Conservation (phyloP, 2,113 vertebrate species). For the Limnothrissa miodon region DNA sequence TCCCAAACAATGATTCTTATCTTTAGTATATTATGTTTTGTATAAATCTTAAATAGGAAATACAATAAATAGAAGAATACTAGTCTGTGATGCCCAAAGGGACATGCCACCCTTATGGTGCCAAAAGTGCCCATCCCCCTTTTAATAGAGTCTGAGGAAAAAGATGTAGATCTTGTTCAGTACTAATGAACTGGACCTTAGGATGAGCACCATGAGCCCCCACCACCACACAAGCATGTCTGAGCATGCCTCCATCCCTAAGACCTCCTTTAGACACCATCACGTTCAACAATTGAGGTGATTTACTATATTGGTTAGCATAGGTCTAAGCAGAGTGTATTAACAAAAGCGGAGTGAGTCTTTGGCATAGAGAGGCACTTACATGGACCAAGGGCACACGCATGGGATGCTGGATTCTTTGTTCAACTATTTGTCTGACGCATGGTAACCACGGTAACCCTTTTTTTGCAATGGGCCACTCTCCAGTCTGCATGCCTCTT, state of each 20-base stretch:
- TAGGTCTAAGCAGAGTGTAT: neutral
- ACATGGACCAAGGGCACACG: neutral
- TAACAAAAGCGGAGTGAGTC: neutral
- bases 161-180: neutral
- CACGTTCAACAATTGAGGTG: neutral
- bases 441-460: constrained; percentile 72
- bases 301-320: neutral
- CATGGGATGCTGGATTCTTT: constrained; percentile 17
- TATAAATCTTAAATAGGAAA: neutral
- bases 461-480: constrained; percentile 76
- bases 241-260: neutral
- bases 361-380: neutral
- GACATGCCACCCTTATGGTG: neutral
- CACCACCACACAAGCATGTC: neutral
- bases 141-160: neutral
- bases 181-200: neutral
- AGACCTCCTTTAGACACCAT: neutral
- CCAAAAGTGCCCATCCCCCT: neutral
- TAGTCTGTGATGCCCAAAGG: neutral
- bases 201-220: neutral
- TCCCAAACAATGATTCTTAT: neutral
- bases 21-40: neutral
- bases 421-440: constrained; percentile 30
- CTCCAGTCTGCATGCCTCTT: constrained; percentile 97
- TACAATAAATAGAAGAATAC: neutral